Evolutionary conservation across 30 jellyfish, hydroid and myxozoan genomes (phyloP), one percentile per base, ranked within the genome.

Genomic region (Chrysaora quinquecirrha): DNA sequence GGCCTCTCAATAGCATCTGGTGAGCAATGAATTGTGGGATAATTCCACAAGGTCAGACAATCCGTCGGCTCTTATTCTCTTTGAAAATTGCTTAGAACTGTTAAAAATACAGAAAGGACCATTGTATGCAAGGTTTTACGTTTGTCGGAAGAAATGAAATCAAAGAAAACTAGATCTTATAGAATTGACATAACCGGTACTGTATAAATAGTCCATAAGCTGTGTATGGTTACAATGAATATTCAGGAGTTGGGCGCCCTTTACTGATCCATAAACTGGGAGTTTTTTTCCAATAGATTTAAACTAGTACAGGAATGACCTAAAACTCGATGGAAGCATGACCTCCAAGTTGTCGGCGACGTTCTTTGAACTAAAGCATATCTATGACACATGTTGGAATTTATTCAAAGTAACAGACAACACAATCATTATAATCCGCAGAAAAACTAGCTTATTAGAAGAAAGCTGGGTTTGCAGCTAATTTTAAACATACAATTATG

Each of bases 281-380:
- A 43, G 58, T 6, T 43, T 43, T 43, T n/a, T n/a, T n/a, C n/a
- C 58, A 16, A 9, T 43, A 16, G 58, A 16, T 43, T 43, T 43
- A 6, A 43, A 43, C 9, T 6, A 43, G 16, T 43, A 9, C 58
- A 6, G 16, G 58, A 80, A 80, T 67, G 90, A 80, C 90, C 90
- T 56, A 32, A 65, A 80, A 28, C 75, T 30, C 48, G 83, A 34
- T 27, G 69, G n/a, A 65, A 6, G 50, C 76, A 67, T 80, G 82
- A 80, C 90, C 90, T 80, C 84, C 30, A 66, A 65, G 33, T 34
- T 30, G 77, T 80, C 90, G 90, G 90, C 90, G 24, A 69, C 67
- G 66, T 23, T 83, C 68, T 72, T 80, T 43, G 58, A 67, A 49
- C 70, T 50, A 43, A 34, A n/a, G n/a, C n/a, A 47, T 67, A 80